These are phyloP conservation scores for Rhagophthalmus giganteus DNA, from an alignment of 2,888 invertebrate species.

Conservation along the genomic window DNA sequence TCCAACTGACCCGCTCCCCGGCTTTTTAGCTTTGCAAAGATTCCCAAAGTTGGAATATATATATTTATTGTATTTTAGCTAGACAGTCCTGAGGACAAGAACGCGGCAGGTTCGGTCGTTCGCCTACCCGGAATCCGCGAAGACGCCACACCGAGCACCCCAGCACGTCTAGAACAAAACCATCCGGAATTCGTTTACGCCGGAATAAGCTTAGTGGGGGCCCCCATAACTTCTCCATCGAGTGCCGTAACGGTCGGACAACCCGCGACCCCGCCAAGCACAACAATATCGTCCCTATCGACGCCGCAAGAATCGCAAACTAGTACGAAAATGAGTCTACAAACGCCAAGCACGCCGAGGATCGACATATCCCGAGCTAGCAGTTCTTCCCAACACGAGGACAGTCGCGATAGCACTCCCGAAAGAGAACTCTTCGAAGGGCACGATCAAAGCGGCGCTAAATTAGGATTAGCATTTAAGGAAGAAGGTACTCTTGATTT, in stretches of 20 bases:
- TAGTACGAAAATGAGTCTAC: slow-evolving; percentile 49
- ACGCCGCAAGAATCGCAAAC: slow-evolving; percentile 37
- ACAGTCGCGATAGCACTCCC: slow-evolving; percentile 82
- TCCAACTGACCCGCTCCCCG: slow-evolving; percentile 14
- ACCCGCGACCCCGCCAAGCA: slow-evolving; percentile 43
- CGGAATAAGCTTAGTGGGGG: slow-evolving; percentile 50
- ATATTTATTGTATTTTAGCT: slow-evolving; percentile 52
- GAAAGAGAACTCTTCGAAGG: slow-evolving; percentile 70
- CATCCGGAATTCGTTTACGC: slow-evolving; percentile 39
- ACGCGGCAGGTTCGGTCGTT: slow-evolving; percentile 56
- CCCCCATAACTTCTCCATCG: slow-evolving; percentile 42
- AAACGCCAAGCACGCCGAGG: slow-evolving; percentile 76
- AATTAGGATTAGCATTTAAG: slow-evolving; percentile 52
- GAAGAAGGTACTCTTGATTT: slow-evolving; percentile 81
- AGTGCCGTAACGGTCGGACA: slow-evolving; percentile 8
- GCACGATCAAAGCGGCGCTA: slow-evolving; percentile 49
- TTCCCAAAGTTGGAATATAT: slow-evolving; percentile 3
- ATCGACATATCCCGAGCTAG: slow-evolving; percentile 89
- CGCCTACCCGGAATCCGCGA: slow-evolving; percentile 63
- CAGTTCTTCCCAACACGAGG: slow-evolving; percentile 82
- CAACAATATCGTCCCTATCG: slow-evolving; percentile 42
- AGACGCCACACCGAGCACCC: slow-evolving; percentile 52
- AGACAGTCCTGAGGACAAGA: slow-evolving; percentile 62
- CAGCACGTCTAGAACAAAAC: slow-evolving; percentile 30
- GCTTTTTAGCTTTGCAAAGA: slow-evolving; percentile 6